Conservation (phyloP, 2,888 invertebrate genomes). For the Elysia crispata region DNA sequence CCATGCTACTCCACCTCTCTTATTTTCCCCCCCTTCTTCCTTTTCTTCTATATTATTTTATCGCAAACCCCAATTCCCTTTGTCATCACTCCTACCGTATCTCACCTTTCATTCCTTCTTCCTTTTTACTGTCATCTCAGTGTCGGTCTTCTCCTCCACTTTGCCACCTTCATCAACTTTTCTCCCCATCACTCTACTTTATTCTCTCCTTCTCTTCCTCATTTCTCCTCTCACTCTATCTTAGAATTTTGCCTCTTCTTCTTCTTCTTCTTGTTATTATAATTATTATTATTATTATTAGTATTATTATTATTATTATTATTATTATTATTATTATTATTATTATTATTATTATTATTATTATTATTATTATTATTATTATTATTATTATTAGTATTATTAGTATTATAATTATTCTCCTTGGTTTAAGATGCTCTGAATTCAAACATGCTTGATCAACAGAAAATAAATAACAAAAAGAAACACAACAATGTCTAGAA, state of each 20-base stretch:
- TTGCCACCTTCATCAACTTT: background rate
- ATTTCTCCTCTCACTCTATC: constrained; percentile 5
- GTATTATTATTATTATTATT: too few species aligned
- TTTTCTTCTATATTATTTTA: constrained; percentile 9
- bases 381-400: too few species aligned
- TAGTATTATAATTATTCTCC: too few species aligned
- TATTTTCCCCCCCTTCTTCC: background rate
- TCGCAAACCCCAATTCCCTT: background rate
- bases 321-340: too few species aligned
- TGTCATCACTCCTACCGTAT: background rate
- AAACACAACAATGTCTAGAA: too few species aligned
- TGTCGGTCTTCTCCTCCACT: background rate
- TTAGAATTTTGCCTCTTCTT: background rate
- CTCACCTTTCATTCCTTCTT: background rate
- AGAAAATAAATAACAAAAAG: too few species aligned
- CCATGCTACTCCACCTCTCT: background rate
- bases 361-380: too few species aligned
- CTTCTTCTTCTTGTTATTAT: background rate
- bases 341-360: too few species aligned
- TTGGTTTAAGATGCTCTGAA: too few species aligned
- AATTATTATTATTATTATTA: too few species aligned
- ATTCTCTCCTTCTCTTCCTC: background rate
- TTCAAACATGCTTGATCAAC: too few species aligned
- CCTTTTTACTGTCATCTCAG: background rate
- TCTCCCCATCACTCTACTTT: constrained; percentile 14